A percentile compares a stretch with the other conserved stretches of the same genome.
phyloP scores from a whole-genome alignment of 2,797 vertebrate genomes.

The Sebastolobus altivelis region DNA sequence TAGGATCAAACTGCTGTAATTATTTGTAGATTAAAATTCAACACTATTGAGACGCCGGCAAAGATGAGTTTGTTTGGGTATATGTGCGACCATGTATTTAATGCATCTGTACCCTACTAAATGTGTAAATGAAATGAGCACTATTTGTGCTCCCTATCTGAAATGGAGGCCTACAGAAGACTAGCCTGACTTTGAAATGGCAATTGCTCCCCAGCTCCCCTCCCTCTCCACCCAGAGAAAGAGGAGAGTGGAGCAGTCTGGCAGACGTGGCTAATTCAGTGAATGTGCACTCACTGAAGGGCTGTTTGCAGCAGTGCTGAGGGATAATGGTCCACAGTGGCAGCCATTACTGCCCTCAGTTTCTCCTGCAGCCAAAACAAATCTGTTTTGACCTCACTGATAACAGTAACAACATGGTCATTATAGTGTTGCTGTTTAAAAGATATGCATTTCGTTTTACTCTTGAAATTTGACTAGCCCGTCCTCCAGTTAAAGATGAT shows the following conservation, averaged over 20 bases:
- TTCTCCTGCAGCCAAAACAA: constrained; percentile 16
- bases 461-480: neutral
- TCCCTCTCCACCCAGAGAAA: constrained; percentile 34
- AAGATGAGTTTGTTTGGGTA: neutral
- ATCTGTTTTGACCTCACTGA: neutral
- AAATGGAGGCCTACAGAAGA: constrained; percentile 53
- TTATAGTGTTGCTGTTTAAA: neutral
- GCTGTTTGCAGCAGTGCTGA: constrained; percentile 43
- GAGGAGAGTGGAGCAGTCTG: constrained; percentile 53
- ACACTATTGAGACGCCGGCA: neutral
- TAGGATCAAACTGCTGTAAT: neutral
- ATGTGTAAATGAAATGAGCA: neutral
- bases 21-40: neutral
- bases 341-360: constrained; percentile 37
- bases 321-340: constrained; percentile 54
- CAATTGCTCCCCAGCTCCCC: neutral
- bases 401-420: neutral
- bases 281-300: constrained; percentile 47
- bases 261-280: constrained; percentile 60
- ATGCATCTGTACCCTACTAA: neutral
- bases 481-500: neutral
- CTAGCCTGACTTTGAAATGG: constrained; percentile 41
- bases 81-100: neutral
- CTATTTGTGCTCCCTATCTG: constrained; percentile 15
- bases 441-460: neutral